phyloP scores from a whole-genome alignment of 2,797 vertebrate species.

The Gymnopithys bicolor region DNA sequence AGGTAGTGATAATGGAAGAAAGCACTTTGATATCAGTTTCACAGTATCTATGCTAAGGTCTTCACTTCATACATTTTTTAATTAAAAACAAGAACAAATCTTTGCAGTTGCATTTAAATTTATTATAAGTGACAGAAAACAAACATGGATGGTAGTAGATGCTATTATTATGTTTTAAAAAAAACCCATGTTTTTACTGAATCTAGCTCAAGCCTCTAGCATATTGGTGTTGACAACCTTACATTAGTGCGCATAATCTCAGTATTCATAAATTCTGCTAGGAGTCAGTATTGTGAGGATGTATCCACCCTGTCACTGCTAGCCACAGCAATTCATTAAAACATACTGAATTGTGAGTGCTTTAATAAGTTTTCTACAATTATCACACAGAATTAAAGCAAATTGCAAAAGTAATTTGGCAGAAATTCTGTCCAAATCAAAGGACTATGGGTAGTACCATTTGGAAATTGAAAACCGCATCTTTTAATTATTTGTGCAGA shows the following conservation, averaged over 20 bases:
- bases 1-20: background rate
- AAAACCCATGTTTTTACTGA: background rate
- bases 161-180: background rate
- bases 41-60: background rate
- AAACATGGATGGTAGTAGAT: background rate
- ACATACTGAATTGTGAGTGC: background rate
- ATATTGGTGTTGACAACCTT: background rate
- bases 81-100: background rate
- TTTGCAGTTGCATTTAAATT: background rate
- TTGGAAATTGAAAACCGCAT: background rate
- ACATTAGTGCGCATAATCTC: background rate
- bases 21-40: background rate
- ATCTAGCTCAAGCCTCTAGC: background rate
- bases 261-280: background rate
- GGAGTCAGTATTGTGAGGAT: background rate
- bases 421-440: background rate
- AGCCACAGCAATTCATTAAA: background rate
- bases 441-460: background rate
- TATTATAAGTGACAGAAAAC: background rate
- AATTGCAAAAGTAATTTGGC: background rate
- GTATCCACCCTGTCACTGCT: background rate
- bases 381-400: background rate
- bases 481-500: background rate
- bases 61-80: background rate
- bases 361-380: background rate